These are phyloP conservation scores for Ochotona curzoniae DNA, from an alignment of 2,113 vertebrate species.

Conservation along the genomic window DNA sequence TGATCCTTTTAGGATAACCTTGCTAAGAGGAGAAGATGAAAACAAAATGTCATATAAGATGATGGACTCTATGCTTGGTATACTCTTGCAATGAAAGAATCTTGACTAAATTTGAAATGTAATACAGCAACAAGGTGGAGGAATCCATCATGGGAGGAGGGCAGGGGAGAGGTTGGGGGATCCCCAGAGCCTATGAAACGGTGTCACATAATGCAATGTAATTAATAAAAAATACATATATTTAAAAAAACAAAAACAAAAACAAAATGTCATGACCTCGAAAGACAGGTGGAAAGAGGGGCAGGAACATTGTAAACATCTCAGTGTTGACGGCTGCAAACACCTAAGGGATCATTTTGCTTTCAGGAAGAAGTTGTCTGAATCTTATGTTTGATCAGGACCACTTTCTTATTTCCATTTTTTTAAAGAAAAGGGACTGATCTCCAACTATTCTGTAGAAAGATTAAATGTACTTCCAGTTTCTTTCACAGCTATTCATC, in stretches of 20 bases:
- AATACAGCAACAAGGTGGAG: no score
- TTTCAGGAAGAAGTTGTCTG: conserved; percentile 64
- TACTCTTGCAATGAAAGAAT: no score
- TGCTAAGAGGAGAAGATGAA: background rate
- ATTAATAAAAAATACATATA: no score
- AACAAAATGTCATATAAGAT: conserved; percentile 3
- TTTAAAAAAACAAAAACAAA: no score
- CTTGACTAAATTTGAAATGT: no score
- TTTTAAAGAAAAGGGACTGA: background rate
- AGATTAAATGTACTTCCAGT: conserved; percentile 67
- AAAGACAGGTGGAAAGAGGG: conserved; percentile 5
- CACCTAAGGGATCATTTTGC: conserved; percentile 4
- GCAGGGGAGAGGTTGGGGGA: no score
- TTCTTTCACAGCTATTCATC: conserved; percentile 66
- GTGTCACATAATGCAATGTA: no score
- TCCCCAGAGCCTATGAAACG: no score
- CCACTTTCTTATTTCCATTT: conserved; percentile 14
- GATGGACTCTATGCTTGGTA: no score
- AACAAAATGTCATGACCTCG: conserved; percentile 34
- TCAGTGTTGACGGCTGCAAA: conserved; percentile 4
- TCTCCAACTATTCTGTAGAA: conserved; percentile 60
- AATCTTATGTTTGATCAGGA: conserved; percentile 61
- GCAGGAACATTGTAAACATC: background rate
- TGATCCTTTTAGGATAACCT: conserved; percentile 61
- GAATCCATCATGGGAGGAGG: no score